phyloP scores from a whole-genome alignment of 2,113 vertebrate genomes.

The Misgurnus anguillicaudatus region DNA sequence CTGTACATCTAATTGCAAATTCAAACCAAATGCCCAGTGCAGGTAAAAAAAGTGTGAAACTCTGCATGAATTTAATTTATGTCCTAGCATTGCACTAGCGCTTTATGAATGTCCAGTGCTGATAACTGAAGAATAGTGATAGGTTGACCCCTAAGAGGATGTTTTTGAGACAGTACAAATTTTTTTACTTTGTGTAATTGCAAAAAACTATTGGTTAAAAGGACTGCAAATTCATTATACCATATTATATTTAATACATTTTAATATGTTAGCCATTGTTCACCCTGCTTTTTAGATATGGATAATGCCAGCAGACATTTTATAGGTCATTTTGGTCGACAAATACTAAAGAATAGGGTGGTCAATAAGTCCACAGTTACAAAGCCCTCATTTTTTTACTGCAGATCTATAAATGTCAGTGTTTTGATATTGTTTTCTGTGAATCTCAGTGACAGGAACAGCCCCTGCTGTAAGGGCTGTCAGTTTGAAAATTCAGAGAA shows the following conservation, averaged over 20 bases:
- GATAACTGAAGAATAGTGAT: background rate
- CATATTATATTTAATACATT: too few relatives aligned
- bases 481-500: constrained; percentile 81
- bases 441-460: constrained; percentile 88
- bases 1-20: constrained; percentile 83
- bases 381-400: background rate
- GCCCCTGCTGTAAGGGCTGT: constrained; percentile 90
- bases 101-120: background rate
- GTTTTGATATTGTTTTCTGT: background rate
- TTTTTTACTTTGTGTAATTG: too few relatives aligned
- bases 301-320: too few relatives aligned
- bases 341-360: too few relatives aligned
- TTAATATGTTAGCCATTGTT: background rate
- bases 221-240: too few relatives aligned
- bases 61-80: background rate
- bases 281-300: background rate
- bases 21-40: constrained; percentile 79
- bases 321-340: too few relatives aligned
- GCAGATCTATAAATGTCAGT: background rate
- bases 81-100: background rate
- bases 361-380: too few relatives aligned
- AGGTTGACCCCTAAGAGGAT: too few relatives aligned
- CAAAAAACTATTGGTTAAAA: background rate
- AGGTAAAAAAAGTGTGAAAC: constrained; percentile 73
- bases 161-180: too few relatives aligned